A percentile compares a stretch with the other conserved stretches of the same genome.
phyloP scores from a whole-genome alignment of 2,888 invertebrate genomes.

The Idaea straminata region DNA sequence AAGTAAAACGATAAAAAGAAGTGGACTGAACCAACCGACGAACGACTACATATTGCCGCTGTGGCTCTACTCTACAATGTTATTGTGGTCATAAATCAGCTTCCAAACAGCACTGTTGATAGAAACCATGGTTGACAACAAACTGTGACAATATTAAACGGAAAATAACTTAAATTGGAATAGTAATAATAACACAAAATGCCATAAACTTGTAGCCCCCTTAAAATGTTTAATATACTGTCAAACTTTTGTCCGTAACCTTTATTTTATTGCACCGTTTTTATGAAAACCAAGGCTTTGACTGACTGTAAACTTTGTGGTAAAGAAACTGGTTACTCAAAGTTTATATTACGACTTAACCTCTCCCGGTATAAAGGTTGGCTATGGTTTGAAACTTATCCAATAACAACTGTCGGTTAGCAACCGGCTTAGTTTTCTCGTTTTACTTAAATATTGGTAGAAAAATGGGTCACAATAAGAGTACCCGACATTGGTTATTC shows the following conservation, averaged over 20 bases:
- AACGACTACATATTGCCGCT: not conserved
- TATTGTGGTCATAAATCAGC: not conserved
- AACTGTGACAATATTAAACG: not conserved
- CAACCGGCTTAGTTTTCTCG: conserved; percentile 39
- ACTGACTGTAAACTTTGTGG: conserved; percentile 33
- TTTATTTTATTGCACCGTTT: conserved; percentile 23
- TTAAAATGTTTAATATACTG: not conserved
- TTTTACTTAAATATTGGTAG: conserved; percentile 43
- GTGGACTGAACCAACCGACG: not conserved
- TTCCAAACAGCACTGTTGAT: not conserved
- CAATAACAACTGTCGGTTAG: conserved; percentile 60
- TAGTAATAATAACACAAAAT: not conserved
- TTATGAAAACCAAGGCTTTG: conserved; percentile 25
- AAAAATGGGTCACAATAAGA: conserved; percentile 19
- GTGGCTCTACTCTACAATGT: not conserved
- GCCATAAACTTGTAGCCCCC: not conserved
- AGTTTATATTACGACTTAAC: conserved; percentile 71
- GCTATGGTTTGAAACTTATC: conserved; percentile 61
- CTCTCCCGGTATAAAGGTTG: conserved; percentile 48
- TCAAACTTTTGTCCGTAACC: conserved; percentile 14
- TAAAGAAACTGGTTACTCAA: conserved; percentile 49
- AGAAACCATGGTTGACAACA: not conserved
- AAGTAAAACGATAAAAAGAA: not conserved
- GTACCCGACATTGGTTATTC: not conserved
- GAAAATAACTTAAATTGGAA: not conserved